Conservation (phyloP, 1,140 invertebrate species). For the Polypedilum vanderplanki region DNA sequence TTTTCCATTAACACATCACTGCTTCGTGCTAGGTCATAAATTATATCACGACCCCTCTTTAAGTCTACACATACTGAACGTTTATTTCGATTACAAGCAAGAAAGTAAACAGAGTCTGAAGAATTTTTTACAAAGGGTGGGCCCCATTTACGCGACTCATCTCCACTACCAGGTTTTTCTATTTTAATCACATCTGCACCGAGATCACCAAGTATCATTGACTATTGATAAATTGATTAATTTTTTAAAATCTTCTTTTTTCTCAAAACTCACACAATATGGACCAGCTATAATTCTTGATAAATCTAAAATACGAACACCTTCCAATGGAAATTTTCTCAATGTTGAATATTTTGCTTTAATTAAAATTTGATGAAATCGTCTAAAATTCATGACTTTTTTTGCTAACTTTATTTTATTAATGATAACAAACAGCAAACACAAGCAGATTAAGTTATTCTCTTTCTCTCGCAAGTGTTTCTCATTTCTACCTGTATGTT, state of each 20-base stretch:
- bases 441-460: too few relatives aligned
- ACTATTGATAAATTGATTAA: constrained; percentile 68
- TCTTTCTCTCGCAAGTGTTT: too few relatives aligned
- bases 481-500: too few relatives aligned
- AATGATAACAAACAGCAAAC: too few relatives aligned
- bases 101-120: constrained; percentile 75
- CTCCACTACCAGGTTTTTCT: constrained; percentile 70
- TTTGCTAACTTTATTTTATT: too few relatives aligned
- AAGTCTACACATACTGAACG: constrained; percentile 87
- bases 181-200: constrained; percentile 94
- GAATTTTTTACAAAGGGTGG: constrained; percentile 76
- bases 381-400: too few relatives aligned
- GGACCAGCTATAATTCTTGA: constrained; percentile 74
- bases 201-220: constrained; percentile 88
- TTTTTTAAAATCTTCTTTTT: neutral
- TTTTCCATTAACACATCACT: constrained; percentile 92
- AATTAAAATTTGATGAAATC: too few relatives aligned
- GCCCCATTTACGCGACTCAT: constrained; percentile 88
- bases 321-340: constrained; percentile 42
- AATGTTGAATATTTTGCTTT: neutral
- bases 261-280: constrained; percentile 71
- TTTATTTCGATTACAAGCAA: constrained; percentile 90
- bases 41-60: constrained; percentile 66
- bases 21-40: constrained; percentile 63
- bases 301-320: constrained; percentile 72